Evolutionary conservation across 1,140 invertebrate genomes (phyloP).

Genomic region (Aphelenchoides besseyi): DNA sequence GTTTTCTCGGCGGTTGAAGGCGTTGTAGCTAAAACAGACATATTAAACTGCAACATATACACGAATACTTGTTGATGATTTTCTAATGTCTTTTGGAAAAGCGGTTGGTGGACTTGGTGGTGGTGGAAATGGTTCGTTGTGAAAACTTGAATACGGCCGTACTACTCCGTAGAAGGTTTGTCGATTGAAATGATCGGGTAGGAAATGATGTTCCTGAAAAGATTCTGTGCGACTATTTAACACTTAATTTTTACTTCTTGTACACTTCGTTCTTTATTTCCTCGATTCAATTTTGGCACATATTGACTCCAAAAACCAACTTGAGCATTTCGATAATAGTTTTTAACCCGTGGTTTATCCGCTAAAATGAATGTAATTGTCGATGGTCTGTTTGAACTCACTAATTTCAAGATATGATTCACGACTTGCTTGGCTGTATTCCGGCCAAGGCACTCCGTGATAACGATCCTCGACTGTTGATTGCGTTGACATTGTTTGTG

Average conservation of each 20-base stretch:
- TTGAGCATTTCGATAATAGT: constrained; percentile 87
- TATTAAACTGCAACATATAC: background rate
- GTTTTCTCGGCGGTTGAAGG: constrained; percentile 15
- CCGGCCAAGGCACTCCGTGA: constrained; percentile 57
- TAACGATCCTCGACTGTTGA: constrained; percentile 56
- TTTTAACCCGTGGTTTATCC: constrained; percentile 66
- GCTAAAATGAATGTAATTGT: constrained; percentile 35
- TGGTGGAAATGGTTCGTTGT: constrained; percentile 63
- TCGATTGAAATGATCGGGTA: constrained; percentile 70
- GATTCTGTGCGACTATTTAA: constrained; percentile 23
- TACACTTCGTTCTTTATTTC: constrained; percentile 72
- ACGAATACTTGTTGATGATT: constrained; percentile 27
- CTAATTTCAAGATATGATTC: constrained; percentile 62
- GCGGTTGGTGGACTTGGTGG: constrained; percentile 56
- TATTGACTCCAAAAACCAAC: constrained; percentile 93
- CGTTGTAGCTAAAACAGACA: constrained; percentile 2
- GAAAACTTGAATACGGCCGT: constrained; percentile 52
- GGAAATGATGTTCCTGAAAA: constrained; percentile 62
- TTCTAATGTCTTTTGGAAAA: constrained; percentile 41
- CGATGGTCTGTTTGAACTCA: constrained; percentile 21
- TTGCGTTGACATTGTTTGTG: constrained; percentile 49
- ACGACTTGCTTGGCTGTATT: constrained; percentile 52
- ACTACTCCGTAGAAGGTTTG: constrained; percentile 58
- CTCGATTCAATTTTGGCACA: constrained; percentile 85
- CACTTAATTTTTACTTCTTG: constrained; percentile 43